Evolutionary conservation across 2,113 vertebrate genomes (phyloP), one percentile per base, ranked within the genome.

Genomic region (Oncorhynchus kisutch): DNA sequence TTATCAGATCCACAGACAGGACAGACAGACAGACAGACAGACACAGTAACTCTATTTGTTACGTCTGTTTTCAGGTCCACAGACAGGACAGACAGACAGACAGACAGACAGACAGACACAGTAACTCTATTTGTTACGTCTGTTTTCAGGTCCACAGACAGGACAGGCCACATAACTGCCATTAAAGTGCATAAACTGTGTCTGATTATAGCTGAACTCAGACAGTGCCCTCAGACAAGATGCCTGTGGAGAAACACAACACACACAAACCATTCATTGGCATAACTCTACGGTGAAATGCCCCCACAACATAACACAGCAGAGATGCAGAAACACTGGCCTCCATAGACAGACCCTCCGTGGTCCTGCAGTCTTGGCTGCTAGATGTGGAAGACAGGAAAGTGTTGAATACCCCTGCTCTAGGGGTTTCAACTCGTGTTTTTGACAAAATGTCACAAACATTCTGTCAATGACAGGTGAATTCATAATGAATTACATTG

Each of bases 91-190:
- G 25, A 25, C 25, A 25, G 25, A 1, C 25, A 25, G 25, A 27
- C 27, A 27, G 27, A 27, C 27, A 27, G 27, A 27, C 27, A 27
- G 27, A 27, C 27, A 27, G 27, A 27, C 25, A 25, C 25, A 27
- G 27, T 8, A 7, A 39, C 34, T 39, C 6, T 9, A 39, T 64
- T 24, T 25, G n/a, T 64, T 81, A 90, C 88, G 86, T 84, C 85
- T 69, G 88, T 86, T 34, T 89, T 85, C 87, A 1, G 89, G 83
- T 0, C 72, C 78, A 16, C 89, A 92, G 3, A 74, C 76, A 74
- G 81, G 79, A 20, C 91, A 91, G 18, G 45, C 5, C 3, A 82
- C 78, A 82, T 89, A 92, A 0, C 80, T 75, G 39, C 86, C 87
- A 29, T 90, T 84, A 70, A 60, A 16, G 31, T 85, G 77, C 16